Base-by-base conservation (phyloP, 2,113 vertebrate species). In the Aythya baeri region DNA sequence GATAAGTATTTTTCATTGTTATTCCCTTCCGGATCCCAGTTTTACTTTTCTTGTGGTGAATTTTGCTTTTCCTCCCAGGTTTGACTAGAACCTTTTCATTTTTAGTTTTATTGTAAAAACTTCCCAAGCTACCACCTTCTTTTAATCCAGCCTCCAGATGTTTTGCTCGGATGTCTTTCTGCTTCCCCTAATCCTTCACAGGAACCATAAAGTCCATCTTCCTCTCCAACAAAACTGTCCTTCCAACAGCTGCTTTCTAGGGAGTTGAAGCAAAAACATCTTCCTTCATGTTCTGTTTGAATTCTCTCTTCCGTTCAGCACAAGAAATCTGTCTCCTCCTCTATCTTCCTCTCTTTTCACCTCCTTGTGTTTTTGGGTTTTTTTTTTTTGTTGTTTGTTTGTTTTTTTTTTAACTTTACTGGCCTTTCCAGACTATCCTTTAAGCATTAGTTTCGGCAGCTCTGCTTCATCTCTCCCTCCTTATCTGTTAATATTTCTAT, bases 401-500 rank as follows among this genome's bases (percentile, higher is more conserved):
- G 58, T 3, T 71, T 63, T 61, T 63, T 62, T 76, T 74, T 49
- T 6, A 36, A 0, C 17, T 62, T 81, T 63, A 38, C 13, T 54
- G 49, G 31, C 78, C 17, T 50, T 80, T 89, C 41, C n/a, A 85
- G 49, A 68, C n/a, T 73, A 31, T 59, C 83, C 23, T 81, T 59
- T 43, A 78, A 83, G 32, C 78, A 25, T 36, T 17, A 49, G 49
- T 85, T 93, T 85, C 38, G 89, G 41, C 25, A 85, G 36, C 54
- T 91, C 31, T 82, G 21, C 23, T 79, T 94, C 4, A 2, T 88
- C 55, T 89, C 72, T 50, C 3, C 22, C 17, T 84, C 46, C 52
- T 57, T 92, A 49, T 25, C 43, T 81, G 18, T 83, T 93, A 75
- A 21, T 88, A 72, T 78, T 92, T 84, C 83, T 78, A 68, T 89